Evolutionary conservation across 2,113 vertebrate genomes (phyloP).

Genomic region (Nicator chloris): DNA sequence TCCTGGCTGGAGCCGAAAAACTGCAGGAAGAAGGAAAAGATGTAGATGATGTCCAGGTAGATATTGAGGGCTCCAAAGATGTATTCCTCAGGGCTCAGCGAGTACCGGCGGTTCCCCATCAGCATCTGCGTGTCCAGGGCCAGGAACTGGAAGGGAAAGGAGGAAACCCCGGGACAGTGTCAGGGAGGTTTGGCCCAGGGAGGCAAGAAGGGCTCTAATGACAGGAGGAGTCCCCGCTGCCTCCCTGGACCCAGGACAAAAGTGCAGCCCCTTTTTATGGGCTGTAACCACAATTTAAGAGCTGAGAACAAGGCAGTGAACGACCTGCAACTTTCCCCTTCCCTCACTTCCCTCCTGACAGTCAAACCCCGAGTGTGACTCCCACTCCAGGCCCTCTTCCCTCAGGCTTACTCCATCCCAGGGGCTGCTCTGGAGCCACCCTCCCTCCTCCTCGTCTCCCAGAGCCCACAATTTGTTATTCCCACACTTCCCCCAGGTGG

Average conservation of each 20-base stretch:
- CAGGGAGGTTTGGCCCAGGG: background rate
- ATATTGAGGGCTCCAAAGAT: constrained; percentile 94
- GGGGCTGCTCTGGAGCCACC: background rate
- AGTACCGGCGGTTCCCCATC: constrained; percentile 87
- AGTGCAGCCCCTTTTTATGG: background rate
- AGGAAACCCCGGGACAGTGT: background rate
- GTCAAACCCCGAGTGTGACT: background rate
- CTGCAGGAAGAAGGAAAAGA: constrained; percentile 93
- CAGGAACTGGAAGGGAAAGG: constrained; percentile 80
- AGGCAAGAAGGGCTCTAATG: background rate
- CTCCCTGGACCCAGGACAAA: background rate
- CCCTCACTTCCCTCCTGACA: background rate
- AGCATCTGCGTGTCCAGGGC: constrained; percentile 92
- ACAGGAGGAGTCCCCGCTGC: background rate
- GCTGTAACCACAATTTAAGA: background rate
- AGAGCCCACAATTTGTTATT: fast-evolving
- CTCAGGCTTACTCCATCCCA: background rate
- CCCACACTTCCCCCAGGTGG: background rate
- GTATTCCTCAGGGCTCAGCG: constrained; percentile 90
- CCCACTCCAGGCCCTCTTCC: background rate
- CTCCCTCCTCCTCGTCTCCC: background rate
- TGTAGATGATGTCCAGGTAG: constrained; percentile 92
- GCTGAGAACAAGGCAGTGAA: background rate
- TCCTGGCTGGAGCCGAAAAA: constrained; percentile 85
- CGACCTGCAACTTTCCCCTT: background rate